Conservation (phyloP, 2,797 vertebrate genomes). For the Decapterus maruadsi region DNA sequence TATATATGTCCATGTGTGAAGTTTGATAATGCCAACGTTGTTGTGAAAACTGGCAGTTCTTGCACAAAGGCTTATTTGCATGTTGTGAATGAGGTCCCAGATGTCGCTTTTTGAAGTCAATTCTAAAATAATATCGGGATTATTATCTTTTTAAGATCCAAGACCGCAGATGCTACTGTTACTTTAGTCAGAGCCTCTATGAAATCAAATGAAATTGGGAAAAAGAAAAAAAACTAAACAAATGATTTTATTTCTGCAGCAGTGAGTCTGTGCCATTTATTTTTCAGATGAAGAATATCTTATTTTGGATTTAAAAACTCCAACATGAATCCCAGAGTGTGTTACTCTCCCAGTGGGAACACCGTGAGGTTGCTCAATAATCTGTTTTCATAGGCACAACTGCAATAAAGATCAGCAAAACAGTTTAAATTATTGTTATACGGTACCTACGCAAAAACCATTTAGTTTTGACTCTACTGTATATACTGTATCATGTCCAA, state of each 20-base stretch:
- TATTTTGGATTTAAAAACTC: slow-evolving; percentile 43
- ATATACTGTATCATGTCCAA: slow-evolving; percentile 54
- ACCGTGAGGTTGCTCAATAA: slow-evolving; percentile 32
- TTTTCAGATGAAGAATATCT: slow-evolving; percentile 39
- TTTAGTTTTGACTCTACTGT: slow-evolving; percentile 28
- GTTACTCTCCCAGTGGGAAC: slow-evolving; percentile 26
- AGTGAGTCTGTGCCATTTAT: slow-evolving; percentile 5
- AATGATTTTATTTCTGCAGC: not conserved
- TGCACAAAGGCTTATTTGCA: not conserved
- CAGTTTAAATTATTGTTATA: slow-evolving; percentile 16
- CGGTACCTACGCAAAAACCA: slow-evolving; percentile 34
- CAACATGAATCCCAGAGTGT: slow-evolving; percentile 20
- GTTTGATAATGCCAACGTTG: not conserved
- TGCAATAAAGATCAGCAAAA: slow-evolving; percentile 45
- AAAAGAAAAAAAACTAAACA: not conserved
- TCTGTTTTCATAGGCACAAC: slow-evolving; percentile 9
- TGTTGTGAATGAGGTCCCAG: not conserved
- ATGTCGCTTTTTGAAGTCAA: not conserved
- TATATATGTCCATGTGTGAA: not conserved
- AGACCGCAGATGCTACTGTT: slow-evolving; percentile 11
- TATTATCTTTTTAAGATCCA: slow-evolving; percentile 1
- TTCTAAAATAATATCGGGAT: slow-evolving; percentile 8
- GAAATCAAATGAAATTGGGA: not conserved
- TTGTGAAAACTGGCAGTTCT: not conserved
- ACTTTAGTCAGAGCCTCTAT: slow-evolving; percentile 1